These are phyloP conservation scores for Gobiocypris rarus DNA, from an alignment of 2,113 vertebrate species.

Conservation along the genomic window DNA sequence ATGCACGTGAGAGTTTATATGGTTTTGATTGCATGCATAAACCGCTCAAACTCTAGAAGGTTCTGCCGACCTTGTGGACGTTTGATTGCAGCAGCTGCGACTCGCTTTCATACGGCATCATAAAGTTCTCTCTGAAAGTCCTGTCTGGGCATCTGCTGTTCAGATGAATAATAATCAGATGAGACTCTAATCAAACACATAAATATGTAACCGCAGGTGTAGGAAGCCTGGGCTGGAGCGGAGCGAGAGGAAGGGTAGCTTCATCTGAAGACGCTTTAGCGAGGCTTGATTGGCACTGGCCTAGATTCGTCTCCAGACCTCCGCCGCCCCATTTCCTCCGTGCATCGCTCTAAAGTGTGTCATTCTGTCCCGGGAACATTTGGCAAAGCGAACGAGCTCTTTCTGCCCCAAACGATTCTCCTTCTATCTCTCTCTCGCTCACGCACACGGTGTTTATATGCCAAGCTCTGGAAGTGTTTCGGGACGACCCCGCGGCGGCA, in stretches of 20 bases:
- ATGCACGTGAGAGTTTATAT: background rate
- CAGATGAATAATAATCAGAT: background rate
- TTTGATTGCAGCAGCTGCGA: background rate
- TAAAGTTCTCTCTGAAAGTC: background rate
- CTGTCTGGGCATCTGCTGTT: background rate
- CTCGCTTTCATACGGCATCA: background rate
- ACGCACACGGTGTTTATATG: constrained; percentile 23
- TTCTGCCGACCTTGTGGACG: constrained; percentile 1
- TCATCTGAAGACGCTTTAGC: constrained; percentile 68
- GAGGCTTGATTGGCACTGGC: constrained; percentile 74
- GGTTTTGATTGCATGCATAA: background rate
- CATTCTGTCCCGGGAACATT: constrained; percentile 72
- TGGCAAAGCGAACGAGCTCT: constrained; percentile 65
- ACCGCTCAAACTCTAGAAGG: background rate
- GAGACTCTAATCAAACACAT: constrained; percentile 3
- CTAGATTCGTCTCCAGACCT: constrained; percentile 70
- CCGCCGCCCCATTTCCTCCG: constrained; percentile 64
- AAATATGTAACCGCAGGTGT: constrained; percentile 18
- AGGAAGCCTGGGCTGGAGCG: background rate
- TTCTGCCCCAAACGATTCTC: constrained; percentile 30
- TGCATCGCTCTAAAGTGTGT: constrained; percentile 70
- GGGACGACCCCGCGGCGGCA: background rate
- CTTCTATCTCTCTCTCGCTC: background rate
- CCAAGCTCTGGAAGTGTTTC: background rate
- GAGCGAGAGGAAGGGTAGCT: background rate